Evolutionary conservation across 2,797 vertebrate species (phyloP).

Genomic region (Fundulus diaphanus): DNA sequence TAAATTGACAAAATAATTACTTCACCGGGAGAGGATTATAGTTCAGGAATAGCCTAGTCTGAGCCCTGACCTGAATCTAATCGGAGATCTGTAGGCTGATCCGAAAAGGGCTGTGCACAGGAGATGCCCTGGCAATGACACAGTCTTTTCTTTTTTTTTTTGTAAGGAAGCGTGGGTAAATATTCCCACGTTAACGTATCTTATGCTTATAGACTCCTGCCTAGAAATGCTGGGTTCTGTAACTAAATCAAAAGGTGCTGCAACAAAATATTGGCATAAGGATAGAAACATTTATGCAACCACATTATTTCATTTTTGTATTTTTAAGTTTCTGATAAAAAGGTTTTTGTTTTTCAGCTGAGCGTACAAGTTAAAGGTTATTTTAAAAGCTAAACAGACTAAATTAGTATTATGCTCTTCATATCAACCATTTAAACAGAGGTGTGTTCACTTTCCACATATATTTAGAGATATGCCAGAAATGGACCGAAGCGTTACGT

Average conservation of each 20-base stretch:
- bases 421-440: not conserved
- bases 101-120: not conserved
- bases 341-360: not conserved
- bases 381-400: not conserved
- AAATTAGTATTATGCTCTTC: not conserved
- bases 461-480: constrained; percentile 29
- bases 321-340: not conserved
- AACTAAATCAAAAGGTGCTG: not conserved
- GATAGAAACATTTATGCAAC: not conserved
- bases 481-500: constrained; percentile 38
- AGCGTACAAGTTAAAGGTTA: not conserved
- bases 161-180: not conserved
- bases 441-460: not conserved
- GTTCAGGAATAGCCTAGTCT: not conserved
- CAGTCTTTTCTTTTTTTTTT: not conserved
- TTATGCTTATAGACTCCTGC: not conserved
- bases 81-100: not conserved
- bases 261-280: not conserved
- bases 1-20: not conserved
- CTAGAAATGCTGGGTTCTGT: not conserved
- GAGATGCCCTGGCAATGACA: not conserved
- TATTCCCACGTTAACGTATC: too few relatives aligned
- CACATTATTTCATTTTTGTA: not conserved
- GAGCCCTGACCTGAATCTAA: not conserved
- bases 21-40: not conserved